Conservation (phyloP, 2,888 invertebrate genomes). For the Melanargia galathea region DNA sequence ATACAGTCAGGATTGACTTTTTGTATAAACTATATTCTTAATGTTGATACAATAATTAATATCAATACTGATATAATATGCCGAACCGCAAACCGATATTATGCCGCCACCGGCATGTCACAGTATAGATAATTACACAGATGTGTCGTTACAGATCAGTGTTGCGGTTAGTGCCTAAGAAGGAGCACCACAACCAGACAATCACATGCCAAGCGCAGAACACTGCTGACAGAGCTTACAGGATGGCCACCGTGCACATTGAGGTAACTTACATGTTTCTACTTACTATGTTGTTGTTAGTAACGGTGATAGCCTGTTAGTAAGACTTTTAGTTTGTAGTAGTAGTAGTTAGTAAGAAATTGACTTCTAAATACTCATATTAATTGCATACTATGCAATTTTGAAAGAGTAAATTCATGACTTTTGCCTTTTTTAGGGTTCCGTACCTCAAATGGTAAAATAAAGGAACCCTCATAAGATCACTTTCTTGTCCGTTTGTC, state of each 20-base stretch:
- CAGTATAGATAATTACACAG: slow-evolving; percentile 19
- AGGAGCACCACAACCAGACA: slow-evolving; percentile 25
- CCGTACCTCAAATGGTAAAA: no score
- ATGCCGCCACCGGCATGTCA: slow-evolving; percentile 12
- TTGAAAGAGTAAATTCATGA: no score
- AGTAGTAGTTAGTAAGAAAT: no score
- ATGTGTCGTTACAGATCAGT: slow-evolving; percentile 27
- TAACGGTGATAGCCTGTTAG: no score
- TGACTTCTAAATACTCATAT: no score
- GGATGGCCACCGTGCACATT: slow-evolving; percentile 90
- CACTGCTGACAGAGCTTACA: slow-evolving; percentile 92
- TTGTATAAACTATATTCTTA: no score
- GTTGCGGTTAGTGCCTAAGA: slow-evolving; percentile 22
- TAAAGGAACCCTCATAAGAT: no score
- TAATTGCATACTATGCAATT: no score
- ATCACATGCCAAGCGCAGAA: slow-evolving; percentile 94
- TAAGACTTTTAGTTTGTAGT: no score
- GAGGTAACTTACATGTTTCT: slow-evolving; percentile 84
- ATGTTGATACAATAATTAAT: background rate
- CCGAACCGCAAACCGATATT: background rate
- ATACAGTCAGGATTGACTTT: no score
- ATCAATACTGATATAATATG: background rate
- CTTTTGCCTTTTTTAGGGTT: no score
- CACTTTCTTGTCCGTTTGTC: no score
- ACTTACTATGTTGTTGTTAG: background rate